Percentiles rank a stretch among this genome's conserved stretches.
Conservation (phyloP, 2,888 invertebrate species). For the Clunio marinus region DNA sequence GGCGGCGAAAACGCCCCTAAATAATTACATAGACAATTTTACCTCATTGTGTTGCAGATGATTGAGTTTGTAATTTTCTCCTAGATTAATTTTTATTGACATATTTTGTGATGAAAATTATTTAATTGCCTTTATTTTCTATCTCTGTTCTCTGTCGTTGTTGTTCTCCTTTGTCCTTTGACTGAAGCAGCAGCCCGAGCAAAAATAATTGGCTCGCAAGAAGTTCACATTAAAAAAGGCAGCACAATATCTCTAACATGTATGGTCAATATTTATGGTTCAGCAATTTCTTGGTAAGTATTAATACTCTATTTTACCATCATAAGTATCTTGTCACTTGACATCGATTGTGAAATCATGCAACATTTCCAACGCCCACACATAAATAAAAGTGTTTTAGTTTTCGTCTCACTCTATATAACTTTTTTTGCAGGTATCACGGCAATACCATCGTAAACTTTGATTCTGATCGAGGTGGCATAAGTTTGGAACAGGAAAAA, state of each 20-base stretch:
- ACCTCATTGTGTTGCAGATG: slow-evolving; percentile 21
- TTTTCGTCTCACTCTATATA: not conserved
- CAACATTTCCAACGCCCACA: no score
- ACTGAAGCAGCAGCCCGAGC: slow-evolving; percentile 85
- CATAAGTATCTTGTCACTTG: not conserved
- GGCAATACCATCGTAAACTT: slow-evolving; percentile 77
- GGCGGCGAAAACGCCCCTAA: no score
- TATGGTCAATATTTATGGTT: slow-evolving; percentile 81
- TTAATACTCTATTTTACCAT: not conserved
- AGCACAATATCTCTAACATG: slow-evolving; percentile 86
- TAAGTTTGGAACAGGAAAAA: slow-evolving; percentile 85
- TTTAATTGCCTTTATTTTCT: not conserved
- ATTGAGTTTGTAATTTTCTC: slow-evolving; percentile 23
- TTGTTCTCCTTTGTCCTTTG: slow-evolving; percentile 42
- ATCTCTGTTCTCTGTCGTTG: slow-evolving; percentile 44
- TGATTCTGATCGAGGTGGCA: slow-evolving; percentile 78
- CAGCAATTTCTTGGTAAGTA: slow-evolving; percentile 64
- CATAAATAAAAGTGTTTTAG: not conserved
- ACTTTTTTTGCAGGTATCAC: slow-evolving; percentile 65
- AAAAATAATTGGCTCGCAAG: slow-evolving; percentile 77
- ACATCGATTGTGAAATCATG: not conserved
- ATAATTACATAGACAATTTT: not conserved
- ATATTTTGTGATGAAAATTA: not conserved
- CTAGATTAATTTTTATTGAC: slow-evolving; percentile 17
- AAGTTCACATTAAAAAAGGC: slow-evolving; percentile 84